Conservation (phyloP, 2,888 invertebrate genomes). For the Xanthostigma xanthostigma region DNA sequence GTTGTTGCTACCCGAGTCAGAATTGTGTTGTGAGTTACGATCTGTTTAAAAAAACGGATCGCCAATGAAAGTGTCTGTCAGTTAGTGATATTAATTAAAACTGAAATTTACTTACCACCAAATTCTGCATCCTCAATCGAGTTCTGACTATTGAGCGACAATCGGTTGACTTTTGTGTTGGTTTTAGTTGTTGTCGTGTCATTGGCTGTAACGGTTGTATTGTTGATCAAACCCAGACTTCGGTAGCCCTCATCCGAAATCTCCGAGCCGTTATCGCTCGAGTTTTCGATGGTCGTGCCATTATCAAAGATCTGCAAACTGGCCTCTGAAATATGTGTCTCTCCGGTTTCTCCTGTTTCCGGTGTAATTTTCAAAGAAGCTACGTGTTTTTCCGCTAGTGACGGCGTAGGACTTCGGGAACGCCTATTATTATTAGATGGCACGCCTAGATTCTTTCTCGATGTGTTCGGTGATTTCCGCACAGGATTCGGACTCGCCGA, state of each 20-base stretch:
- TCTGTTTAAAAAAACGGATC: slow-evolving; percentile 1
- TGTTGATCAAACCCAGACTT: slow-evolving; percentile 55
- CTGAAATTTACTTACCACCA: slow-evolving; percentile 36
- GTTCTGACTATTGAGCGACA: slow-evolving; percentile 55
- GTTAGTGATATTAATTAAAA: slow-evolving; percentile 1
- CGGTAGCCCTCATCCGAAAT: slow-evolving; percentile 76
- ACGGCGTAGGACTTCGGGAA: slow-evolving; percentile 33
- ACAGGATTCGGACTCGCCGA: slow-evolving; percentile 23
- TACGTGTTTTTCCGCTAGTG: slow-evolving; percentile 31
- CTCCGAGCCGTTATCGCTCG: slow-evolving; percentile 68
- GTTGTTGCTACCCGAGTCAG: slow-evolving; percentile 4
- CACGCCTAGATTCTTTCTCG: slow-evolving; percentile 21
- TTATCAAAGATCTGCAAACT: slow-evolving; percentile 21
- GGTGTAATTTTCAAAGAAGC: slow-evolving; percentile 32
- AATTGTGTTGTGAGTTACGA: slow-evolving; percentile 5
- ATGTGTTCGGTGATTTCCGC: slow-evolving; percentile 20
- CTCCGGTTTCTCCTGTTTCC: slow-evolving; percentile 21
- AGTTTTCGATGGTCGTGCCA: slow-evolving; percentile 33
- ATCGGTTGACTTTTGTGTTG: slow-evolving; percentile 30
- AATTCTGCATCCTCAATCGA: slow-evolving; percentile 59
- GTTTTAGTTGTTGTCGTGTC: slow-evolving; percentile 21
- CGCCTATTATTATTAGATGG: slow-evolving; percentile 23
- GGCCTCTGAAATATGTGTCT: slow-evolving; percentile 30
- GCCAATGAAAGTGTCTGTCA: background rate
- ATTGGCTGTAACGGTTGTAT: slow-evolving; percentile 27